Conservation (phyloP, 2,888 invertebrate species). For the Sesia apiformis region DNA sequence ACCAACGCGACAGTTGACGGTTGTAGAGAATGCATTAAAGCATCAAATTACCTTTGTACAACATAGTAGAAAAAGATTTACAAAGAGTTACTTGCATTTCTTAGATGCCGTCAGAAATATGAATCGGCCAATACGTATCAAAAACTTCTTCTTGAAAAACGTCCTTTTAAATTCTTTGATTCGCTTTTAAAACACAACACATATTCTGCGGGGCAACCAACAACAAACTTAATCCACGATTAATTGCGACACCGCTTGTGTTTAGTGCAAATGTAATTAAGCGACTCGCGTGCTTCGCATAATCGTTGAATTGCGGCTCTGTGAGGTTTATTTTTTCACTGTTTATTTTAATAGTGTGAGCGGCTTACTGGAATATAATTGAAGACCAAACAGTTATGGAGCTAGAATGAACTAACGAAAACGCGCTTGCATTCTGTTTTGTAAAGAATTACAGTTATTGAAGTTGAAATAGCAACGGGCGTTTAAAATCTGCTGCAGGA, state of each 20-base stretch:
- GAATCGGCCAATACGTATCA: too few relatives aligned
- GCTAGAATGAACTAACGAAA: neutral
- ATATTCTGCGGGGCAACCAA: neutral
- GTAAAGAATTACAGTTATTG: too few relatives aligned
- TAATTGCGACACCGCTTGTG: slow-evolving; percentile 40
- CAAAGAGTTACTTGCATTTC: too few relatives aligned
- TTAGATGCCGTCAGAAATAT: too few relatives aligned
- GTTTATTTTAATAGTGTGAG: neutral
- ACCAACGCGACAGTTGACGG: too few relatives aligned
- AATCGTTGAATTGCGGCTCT: neutral
- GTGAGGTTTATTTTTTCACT: neutral
- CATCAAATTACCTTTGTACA: too few relatives aligned
- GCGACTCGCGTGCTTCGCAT: slow-evolving; percentile 23
- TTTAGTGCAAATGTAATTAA: slow-evolving; percentile 47
- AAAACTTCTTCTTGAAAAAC: too few relatives aligned
- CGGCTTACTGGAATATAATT: neutral
- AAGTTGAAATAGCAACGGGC: too few relatives aligned
- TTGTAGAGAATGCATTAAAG: too few relatives aligned
- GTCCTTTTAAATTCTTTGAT: neutral
- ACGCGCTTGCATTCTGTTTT: too few relatives aligned
- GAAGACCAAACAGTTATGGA: neutral
- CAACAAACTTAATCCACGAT: slow-evolving; percentile 30
- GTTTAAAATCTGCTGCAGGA: too few relatives aligned
- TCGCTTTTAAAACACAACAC: neutral
- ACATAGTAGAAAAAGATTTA: too few relatives aligned